Evolutionary conservation across 2,113 vertebrate species (phyloP).

Genomic region (Deroptyus accipitrinus): DNA sequence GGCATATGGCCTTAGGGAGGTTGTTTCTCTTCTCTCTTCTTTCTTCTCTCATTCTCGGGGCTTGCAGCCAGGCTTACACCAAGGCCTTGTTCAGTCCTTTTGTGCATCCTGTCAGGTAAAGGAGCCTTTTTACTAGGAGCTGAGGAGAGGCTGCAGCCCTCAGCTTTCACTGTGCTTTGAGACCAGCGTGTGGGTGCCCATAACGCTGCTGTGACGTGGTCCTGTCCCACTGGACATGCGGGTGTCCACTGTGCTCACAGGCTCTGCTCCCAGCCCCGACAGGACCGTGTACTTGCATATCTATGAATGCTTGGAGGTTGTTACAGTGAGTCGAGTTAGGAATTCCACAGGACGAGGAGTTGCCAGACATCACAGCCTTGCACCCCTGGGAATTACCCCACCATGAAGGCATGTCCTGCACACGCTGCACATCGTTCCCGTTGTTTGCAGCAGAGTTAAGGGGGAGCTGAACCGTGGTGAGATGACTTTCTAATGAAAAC

Average conservation of each 20-base stretch:
- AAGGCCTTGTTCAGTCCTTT: background rate
- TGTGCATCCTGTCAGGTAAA: background rate
- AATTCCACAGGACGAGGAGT: background rate
- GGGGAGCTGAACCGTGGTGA: background rate
- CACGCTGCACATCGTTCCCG: accelerated
- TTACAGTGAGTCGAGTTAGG: background rate
- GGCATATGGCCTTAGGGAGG: background rate
- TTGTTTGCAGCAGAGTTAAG: background rate
- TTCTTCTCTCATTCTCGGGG: background rate
- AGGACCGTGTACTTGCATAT: accelerated
- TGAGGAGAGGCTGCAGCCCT: background rate
- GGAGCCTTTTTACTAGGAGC: background rate
- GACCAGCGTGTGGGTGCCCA: background rate
- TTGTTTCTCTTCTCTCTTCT: background rate
- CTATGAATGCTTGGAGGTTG: background rate
- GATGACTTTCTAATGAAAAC: background rate
- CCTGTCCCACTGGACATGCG: accelerated
- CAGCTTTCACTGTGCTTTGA: background rate
- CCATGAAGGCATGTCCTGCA: background rate
- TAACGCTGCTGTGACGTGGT: background rate
- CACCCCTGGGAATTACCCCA: background rate
- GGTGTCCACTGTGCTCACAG: accelerated
- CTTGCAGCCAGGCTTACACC: background rate
- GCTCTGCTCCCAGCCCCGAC: background rate
- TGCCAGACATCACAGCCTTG: background rate